Evolutionary conservation across 2,888 invertebrate species (phyloP), one percentile per base, ranked within the genome.

Genomic region (Mellilla xanthometata): DNA sequence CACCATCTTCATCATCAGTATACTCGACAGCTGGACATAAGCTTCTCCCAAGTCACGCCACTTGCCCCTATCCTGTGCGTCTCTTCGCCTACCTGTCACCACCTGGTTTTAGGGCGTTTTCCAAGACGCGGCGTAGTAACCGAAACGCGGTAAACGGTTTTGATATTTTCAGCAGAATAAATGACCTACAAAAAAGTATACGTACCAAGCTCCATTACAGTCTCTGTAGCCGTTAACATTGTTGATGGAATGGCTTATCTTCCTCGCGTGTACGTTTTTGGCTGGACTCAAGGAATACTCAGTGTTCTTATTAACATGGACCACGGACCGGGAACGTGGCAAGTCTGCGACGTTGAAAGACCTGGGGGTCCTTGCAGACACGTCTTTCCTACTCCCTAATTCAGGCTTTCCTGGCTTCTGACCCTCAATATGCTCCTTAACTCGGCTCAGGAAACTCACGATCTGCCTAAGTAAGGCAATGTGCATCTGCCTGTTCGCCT

Each of bases 401-500:
- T 81, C 77, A n/a, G n/a, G n/a, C n/a, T n/a, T n/a, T n/a, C n/a
- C n/a, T 13, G 61, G 65, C 35, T 68, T 78, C 55, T 82, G 81
- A 43, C 63, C 68, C 51, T 92, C 92, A 56, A 94, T 89, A 59
- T 93, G 93, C 55, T 92, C 92, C 63, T 93, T 93, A 2, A 93
- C 92, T 74, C 92, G 91, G 66, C 93, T 94, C 62, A 94, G 76
- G 72, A 94, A 94, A 49, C 91, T 91, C 29, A 93, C 92, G 55
- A 94, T 92, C 78, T 94, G 94, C 68, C 92, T 92, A 84, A 94
- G 92, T 65, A 94, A 89, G 19, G 93, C 93, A 72, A 93, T 91
- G 75, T 94, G 94, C 94, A 94, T 94, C 73, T 93, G 92, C 53
- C 93, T 90, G 73, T 92, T 94, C 39, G 93, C 90, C 73, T 94